Evolutionary conservation across 2,888 invertebrate genomes (phyloP).

Genomic region (Harpalus rubripes): DNA sequence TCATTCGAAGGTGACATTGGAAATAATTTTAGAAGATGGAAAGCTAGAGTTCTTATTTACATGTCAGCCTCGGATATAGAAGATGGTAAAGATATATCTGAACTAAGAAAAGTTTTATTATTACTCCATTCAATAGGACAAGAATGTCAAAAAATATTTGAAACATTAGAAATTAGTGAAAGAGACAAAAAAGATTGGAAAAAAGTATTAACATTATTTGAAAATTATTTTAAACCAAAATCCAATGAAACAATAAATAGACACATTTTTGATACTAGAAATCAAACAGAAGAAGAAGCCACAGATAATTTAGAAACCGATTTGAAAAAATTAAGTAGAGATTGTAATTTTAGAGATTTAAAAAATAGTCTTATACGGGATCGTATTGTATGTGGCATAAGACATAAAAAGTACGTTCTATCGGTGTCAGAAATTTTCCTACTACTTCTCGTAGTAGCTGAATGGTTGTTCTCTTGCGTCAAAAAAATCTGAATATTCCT

Average conservation of each 20-base stretch:
- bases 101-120: slow-evolving; percentile 3
- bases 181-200: slow-evolving; percentile 7
- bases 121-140: not conserved
- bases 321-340: not conserved
- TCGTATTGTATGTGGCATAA: slow-evolving; percentile 1
- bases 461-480: too few relatives aligned
- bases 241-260: not conserved
- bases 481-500: too few relatives aligned
- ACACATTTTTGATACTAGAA: slow-evolving; percentile 8
- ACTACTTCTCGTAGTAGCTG: too few relatives aligned
- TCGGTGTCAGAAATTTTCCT: too few relatives aligned
- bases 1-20: not conserved
- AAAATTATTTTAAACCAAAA: slow-evolving; percentile 10
- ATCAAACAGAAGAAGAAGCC: not conserved
- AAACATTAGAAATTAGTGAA: not conserved
- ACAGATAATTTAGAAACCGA: not conserved
- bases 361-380: slow-evolving; percentile 12
- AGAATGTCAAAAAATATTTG: not conserved
- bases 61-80: not conserved
- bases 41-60: not conserved
- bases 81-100: not conserved
- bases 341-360: slow-evolving; percentile 1
- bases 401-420: too few relatives aligned
- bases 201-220: not conserved
- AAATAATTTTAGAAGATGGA: too few relatives aligned